A percentile compares a stretch with the other conserved stretches of the same genome.
phyloP scores from a whole-genome alignment of 2,113 vertebrate genomes.

The Vulpes ferrilata region DNA sequence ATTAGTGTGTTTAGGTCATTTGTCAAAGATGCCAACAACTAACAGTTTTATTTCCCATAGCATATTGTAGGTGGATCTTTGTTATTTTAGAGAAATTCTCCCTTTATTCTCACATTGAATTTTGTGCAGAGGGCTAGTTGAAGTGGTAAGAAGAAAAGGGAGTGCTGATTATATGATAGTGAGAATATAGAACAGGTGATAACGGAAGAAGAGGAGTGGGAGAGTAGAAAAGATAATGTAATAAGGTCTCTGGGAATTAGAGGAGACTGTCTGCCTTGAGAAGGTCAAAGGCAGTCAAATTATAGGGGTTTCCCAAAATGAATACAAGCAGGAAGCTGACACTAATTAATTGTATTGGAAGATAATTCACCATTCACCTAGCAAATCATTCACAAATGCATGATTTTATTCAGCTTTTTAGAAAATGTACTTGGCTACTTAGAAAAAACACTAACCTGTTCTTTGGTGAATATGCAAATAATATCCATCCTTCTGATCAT shows the following conservation, averaged over 20 bases:
- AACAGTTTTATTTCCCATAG: constrained; percentile 33
- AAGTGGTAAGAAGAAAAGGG: neutral
- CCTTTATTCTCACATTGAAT: constrained; percentile 42
- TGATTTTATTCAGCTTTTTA: constrained; percentile 44
- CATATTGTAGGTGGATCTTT: constrained; percentile 38
- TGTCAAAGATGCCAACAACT: constrained; percentile 3
- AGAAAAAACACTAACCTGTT: neutral
- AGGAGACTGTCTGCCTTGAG: neutral
- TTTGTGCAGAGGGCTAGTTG: constrained; percentile 1
- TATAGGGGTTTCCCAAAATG: neutral
- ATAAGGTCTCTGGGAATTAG: constrained; percentile 5
- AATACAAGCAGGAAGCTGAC: neutral
- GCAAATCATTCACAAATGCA: constrained; percentile 60
- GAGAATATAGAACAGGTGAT: constrained; percentile 44
- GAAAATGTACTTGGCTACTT: constrained; percentile 24
- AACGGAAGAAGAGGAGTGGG: constrained; percentile 24
- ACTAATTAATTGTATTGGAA: constrained; percentile 58
- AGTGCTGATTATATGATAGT: neutral
- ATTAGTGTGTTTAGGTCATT: neutral
- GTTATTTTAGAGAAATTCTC: neutral
- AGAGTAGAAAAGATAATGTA: constrained; percentile 9
- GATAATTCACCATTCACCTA: constrained; percentile 44
- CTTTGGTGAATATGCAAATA: constrained; percentile 16
- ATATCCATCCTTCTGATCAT: neutral
- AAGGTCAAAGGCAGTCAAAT: constrained; percentile 49